Base-by-base conservation (phyloP, 1,140 invertebrate species). In the Drosophila sucinea region DNA sequence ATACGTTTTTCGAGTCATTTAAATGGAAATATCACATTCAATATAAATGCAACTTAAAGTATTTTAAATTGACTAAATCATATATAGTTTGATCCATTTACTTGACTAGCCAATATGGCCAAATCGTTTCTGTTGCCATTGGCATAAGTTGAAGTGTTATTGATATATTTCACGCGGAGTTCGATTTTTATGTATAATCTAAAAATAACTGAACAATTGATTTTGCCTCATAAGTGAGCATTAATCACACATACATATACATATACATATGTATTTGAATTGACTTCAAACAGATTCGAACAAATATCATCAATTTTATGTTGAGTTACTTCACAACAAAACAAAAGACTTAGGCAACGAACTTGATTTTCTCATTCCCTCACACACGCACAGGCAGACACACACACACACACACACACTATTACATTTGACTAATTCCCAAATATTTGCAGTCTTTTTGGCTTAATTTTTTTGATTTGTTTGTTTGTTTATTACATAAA, bases 401-500 rank as follows among this genome's bases (percentile, higher is more conserved):
- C n/a, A 47, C 27, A 25, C 40, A 25, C 47, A 44, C 23, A 61
- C 40, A 68, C 25, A 58, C 27, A 30, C 33, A 30, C 61, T 51
- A n/a, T 66, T 54, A 23, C 51, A 33, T 61, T 17, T 58, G 56
- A 65, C 69, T 60, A 58, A 74, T 78, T 60, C 17, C 41, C 58
- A n/a, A 47, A 57, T 57, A 65, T 60, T 23, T 62, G 40, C 44
- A 63, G 40, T 38, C 63, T 67, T 38, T 60, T 64, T 65, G 60
- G 47, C 47, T 56, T 58, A 44, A 41, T 51, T 63, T 73, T 82
- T 27, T 74, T 51, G 23, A 51, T 51, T 51, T 51, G 44, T 51
- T 57, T 60, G 60, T 33, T 71, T 72, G 30, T 70, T 54, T 33
- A 70, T 86, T 86, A 55, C 38, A 67, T 78, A 57, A 78, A 77